These are phyloP conservation scores for Mycteria americana DNA, from an alignment of 2,797 vertebrate species.

Conservation along the genomic window DNA sequence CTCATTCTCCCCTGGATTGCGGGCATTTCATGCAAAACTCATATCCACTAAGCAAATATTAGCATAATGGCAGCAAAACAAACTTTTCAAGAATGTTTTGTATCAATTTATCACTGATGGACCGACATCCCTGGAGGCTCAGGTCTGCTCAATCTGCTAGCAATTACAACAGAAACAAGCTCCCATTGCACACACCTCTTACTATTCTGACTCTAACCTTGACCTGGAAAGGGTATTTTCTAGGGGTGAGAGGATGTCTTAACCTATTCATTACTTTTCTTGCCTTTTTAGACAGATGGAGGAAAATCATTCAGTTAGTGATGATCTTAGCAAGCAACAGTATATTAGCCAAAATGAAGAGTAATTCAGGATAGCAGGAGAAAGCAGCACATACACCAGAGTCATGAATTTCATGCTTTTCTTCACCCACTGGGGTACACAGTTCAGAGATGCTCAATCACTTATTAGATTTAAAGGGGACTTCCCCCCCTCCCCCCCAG, in stretches of 20 bases:
- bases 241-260: conserved; percentile 20
- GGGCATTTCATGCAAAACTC: not conserved
- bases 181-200: not conserved
- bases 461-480: not conserved
- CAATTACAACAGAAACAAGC: conserved; percentile 48
- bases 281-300: not conserved
- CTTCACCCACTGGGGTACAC: not conserved
- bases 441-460: not conserved
- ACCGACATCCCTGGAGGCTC: not conserved
- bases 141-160: not conserved
- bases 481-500: too few relatives aligned
- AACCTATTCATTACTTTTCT: conserved; percentile 35
- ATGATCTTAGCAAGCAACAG: conserved; percentile 8
- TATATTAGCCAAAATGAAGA: conserved; percentile 4
- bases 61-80: conserved; percentile 27
- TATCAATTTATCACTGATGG: conserved; percentile 16
- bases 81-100: conserved; percentile 32
- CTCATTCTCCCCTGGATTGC: not conserved
- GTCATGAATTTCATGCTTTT: not conserved
- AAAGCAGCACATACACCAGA: not conserved
- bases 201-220: conserved; percentile 22
- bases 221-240: conserved; percentile 40
- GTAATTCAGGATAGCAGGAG: not conserved
- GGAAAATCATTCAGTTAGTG: not conserved
- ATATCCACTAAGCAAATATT: not conserved